These are phyloP conservation scores for Branchinecta sandiegonensis DNA, from an alignment of 2,888 invertebrate genomes.

Conservation along the genomic window DNA sequence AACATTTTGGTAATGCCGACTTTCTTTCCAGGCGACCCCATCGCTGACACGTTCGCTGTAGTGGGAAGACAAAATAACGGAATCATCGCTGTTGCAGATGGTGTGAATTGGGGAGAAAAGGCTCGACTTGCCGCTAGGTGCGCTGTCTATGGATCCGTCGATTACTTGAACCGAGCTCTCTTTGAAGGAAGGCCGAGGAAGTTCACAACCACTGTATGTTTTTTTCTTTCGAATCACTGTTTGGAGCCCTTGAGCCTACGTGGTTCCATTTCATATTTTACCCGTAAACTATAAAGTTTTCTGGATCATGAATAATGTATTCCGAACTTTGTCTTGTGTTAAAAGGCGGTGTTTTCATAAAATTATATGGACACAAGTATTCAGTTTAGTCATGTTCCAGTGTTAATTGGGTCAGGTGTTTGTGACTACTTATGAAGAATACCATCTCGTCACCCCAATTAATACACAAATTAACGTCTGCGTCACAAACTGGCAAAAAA, in stretches of 20 bases:
- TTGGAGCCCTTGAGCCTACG: background rate
- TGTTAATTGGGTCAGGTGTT: no score
- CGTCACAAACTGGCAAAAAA: no score
- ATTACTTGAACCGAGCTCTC: slow-evolving; percentile 59
- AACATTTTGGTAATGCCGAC: no score
- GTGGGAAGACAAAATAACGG: slow-evolving; percentile 52
- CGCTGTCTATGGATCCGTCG: slow-evolving; percentile 67
- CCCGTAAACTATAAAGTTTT: no score
- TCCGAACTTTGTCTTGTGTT: no score
- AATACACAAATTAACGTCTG: no score
- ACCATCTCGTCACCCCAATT: no score
- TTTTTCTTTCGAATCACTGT: background rate
- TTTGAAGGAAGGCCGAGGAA: slow-evolving; percentile 32
- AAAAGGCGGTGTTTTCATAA: no score
- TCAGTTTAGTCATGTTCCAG: no score
- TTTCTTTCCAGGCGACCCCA: slow-evolving; percentile 54
- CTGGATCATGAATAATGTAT: no score
- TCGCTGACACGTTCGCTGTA: slow-evolving; percentile 73
- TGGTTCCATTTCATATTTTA: slow-evolving; percentile 16
- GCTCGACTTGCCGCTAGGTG: slow-evolving; percentile 68
- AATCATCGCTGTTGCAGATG: slow-evolving; percentile 67
- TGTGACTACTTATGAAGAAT: no score
- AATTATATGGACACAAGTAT: no score
- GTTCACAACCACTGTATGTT: background rate
- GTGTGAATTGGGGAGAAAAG: slow-evolving; percentile 83